Base-by-base conservation (phyloP, 2,797 vertebrate species). In the Spondyliosoma cantharus region DNA sequence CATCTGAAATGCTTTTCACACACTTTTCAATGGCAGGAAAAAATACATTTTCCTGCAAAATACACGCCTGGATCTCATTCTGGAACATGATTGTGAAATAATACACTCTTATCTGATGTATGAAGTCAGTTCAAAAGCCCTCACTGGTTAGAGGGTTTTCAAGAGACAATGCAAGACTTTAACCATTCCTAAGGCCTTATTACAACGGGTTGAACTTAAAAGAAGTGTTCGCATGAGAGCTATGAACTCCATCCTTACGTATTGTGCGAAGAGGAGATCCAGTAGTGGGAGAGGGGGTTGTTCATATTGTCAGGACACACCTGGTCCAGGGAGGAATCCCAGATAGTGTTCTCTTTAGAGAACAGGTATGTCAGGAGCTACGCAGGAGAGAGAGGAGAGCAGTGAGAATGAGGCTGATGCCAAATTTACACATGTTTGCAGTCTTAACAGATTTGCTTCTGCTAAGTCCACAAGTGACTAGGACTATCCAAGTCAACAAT, bases 241-340 rank as follows among this genome's bases (percentile, higher is more conserved):
- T 67, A 9, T 14, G 32, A 27, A 7, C n/a, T 69, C 7, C 27
- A 29, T 68, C 59, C 97, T 97, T 95, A 99, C 98, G 98, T 99
- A 91, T 99, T 99, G 91, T 99, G 98, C 0, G 98, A 99, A 29
- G 98, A 99, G 62, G 98, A 99, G 92, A 99, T 99, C 98, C 98
- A 99, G 92, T 99, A 99, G 93, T 99, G 97, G 80, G 98, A 99
- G 56, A 99, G 93, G 2, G 98, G 97, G 80, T 97, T 98, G 94
- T 96, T 98, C 98, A 99, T 99, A 80, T 97, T 96, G 43, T 98
- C 97, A 0, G 94, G 94, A 90, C 94, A 96, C 83, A 98, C 97
- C 14, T 93, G 91, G 85, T 98, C 96, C 85, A 97, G 93, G 7
- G 96, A 94, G 0, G 93, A 94, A 87, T 98, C 96, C 97, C 98